Evolutionary conservation across 30 jellyfish, hydroid and myxozoan species (phyloP).

Genomic region (Hydractinia echinata): DNA sequence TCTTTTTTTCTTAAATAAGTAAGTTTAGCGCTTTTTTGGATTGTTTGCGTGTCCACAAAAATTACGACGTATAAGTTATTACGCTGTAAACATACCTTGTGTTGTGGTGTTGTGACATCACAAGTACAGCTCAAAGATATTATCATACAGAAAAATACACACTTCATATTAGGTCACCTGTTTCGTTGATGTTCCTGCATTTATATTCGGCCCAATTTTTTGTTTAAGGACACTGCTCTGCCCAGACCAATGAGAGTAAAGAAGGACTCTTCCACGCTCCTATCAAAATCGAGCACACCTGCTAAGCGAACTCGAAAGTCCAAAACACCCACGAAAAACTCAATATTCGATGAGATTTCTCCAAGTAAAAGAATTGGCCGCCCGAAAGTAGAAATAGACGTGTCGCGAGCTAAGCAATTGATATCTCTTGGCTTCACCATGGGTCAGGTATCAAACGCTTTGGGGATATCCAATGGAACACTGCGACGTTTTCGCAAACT

Average conservation of each 20-base stretch:
- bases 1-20: no score
- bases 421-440: slow-evolving; percentile 37
- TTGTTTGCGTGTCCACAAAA: no score
- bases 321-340: not conserved
- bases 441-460: slow-evolving; percentile 44
- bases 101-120: no score
- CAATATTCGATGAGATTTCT: not conserved
- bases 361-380: slow-evolving; percentile 27
- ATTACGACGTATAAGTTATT: no score
- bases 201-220: slow-evolving; percentile 11
- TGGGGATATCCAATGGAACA: slow-evolving; percentile 40
- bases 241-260: slow-evolving; percentile 1
- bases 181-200: slow-evolving; percentile 36
- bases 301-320: slow-evolving; percentile 1
- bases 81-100: no score
- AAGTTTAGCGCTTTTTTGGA: no score
- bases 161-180: not conserved
- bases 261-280: slow-evolving; percentile 1
- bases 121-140: not conserved
- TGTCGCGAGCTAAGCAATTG: slow-evolving; percentile 35
- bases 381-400: slow-evolving; percentile 27
- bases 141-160: not conserved
- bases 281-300: not conserved
- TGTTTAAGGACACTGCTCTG: slow-evolving; percentile 30
- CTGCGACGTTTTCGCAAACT: slow-evolving; percentile 36